phyloP scores from a whole-genome alignment of 23 tunicate genomes.

The Pegea sp. region DNA sequence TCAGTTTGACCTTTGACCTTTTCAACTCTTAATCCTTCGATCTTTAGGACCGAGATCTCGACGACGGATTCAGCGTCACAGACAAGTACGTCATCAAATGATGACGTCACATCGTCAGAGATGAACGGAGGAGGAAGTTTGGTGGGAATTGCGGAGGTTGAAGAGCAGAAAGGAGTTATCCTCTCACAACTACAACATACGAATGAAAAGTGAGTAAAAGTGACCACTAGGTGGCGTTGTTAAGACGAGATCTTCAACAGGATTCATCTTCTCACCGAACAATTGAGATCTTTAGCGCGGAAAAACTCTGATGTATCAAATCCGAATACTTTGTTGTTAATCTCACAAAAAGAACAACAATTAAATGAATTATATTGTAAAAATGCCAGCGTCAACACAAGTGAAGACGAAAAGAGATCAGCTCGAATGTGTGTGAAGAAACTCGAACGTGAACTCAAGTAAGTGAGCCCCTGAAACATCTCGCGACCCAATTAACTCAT shows the following conservation, averaged over 20 bases:
- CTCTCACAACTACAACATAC: constrained; percentile 25
- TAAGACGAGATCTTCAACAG: constrained; percentile 1
- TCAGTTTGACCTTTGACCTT: no score
- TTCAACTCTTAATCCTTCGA: no score
- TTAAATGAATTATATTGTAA: constrained; percentile 45
- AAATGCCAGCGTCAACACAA: constrained; percentile 22
- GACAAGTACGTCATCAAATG: no score
- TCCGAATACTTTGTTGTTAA: constrained; percentile 42
- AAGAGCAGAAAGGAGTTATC: constrained; percentile 16
- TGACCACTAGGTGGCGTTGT: not conserved
- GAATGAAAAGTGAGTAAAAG: constrained; percentile 12
- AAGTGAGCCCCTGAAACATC: not conserved
- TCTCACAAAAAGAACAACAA: constrained; percentile 50
- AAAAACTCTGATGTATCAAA: constrained; percentile 50
- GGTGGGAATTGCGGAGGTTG: constrained; percentile 2
- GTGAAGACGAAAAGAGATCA: constrained; percentile 31
- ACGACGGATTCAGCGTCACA: no score
- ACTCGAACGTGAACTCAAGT: constrained; percentile 34
- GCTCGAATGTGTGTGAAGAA: constrained; percentile 25
- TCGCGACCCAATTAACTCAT: not conserved
- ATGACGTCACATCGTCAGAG: no score
- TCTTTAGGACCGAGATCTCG: no score
- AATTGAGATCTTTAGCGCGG: constrained; percentile 26
- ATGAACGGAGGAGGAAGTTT: not conserved
- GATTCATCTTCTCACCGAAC: constrained; percentile 40